Evolutionary conservation across 2,113 vertebrate species (phyloP).

Genomic region (Pantherophis guttatus): DNA sequence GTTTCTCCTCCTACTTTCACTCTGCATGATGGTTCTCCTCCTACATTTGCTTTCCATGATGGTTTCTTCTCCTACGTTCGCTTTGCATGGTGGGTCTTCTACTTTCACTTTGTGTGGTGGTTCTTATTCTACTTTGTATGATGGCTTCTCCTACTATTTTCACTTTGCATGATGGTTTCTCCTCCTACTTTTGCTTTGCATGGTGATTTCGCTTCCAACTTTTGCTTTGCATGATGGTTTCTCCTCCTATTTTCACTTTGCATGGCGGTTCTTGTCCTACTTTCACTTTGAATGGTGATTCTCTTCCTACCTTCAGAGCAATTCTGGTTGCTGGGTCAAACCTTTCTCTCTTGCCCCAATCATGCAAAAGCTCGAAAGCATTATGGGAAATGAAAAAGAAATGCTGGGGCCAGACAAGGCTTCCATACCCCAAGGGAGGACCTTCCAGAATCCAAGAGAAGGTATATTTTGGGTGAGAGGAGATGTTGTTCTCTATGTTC

Average conservation of each 20-base stretch:
- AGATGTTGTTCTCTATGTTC: not conserved
- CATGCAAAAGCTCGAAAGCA: not conserved
- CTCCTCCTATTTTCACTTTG: no score
- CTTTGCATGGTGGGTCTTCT: no score
- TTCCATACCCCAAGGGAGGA: not conserved
- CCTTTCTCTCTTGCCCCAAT: not conserved
- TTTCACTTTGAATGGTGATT: no score
- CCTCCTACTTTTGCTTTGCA: not conserved
- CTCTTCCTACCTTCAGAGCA: not conserved
- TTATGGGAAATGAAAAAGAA: not conserved
- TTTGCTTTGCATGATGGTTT: no score
- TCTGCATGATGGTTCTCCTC: no score
- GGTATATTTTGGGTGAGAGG: not conserved
- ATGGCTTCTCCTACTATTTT: not conserved
- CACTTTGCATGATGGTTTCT: no score
- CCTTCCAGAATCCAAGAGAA: not conserved
- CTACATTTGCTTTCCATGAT: no score
- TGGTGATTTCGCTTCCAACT: not conserved
- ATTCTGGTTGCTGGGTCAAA: not conserved
- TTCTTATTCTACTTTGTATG: no score
- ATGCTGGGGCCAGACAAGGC: not conserved
- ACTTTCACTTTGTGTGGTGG: no score
- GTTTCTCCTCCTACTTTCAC: no score
- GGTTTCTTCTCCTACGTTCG: no score
- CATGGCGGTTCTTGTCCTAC: no score